Base-by-base conservation (phyloP, 2,113 vertebrate genomes). In the Grammatotria lemairii region DNA sequence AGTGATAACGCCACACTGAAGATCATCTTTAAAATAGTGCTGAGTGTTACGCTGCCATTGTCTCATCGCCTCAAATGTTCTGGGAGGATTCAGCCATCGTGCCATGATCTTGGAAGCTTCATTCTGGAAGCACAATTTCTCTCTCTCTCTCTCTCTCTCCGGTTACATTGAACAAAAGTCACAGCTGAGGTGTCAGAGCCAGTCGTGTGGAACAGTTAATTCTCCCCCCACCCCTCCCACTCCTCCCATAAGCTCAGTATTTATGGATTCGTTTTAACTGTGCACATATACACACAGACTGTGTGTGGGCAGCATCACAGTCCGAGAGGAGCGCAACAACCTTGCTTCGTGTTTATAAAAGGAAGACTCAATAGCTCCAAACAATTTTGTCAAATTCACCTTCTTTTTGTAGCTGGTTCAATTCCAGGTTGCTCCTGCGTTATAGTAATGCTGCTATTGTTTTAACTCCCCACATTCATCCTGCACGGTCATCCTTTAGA, bases 1-100 rank as follows among this genome's bases (percentile, higher is more conserved):
- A 16, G 26, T n/a, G 57, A 87, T 88, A 91, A 92, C 85, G 83
- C 53, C 81, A 75, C 79, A 8, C 28, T 68, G 40, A 78, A 87
- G 85, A 91, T 86, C 14, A 90, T 94, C 90, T 91, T 91, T 89
- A 89, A 93, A 94, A 94, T 89, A 92, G 84, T 91, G 93, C 93
- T 92, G 93, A 93, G 88, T 88, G 91, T 81, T 91, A 87, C 83
- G 63, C 82, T 53, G 89, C 88, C 91, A 86, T 94, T 92, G 90
- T 94, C 82, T 93, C 85, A 87, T 92, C 38, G 6, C 81, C 79
- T 80, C 57, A 87, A 79, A 91, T 83, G 80, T 84, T 87, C 81
- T 16, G 47, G 21, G 80, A 91, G 51, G 90, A 88, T 90, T 90
- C 75, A 80, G 82, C 83, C 86, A 83, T 89, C 84, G 47, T 87